Evolutionary conservation across 1,140 invertebrate species (phyloP), one percentile per base, ranked within the genome.

Genomic region (Procambarus clarkii): DNA sequence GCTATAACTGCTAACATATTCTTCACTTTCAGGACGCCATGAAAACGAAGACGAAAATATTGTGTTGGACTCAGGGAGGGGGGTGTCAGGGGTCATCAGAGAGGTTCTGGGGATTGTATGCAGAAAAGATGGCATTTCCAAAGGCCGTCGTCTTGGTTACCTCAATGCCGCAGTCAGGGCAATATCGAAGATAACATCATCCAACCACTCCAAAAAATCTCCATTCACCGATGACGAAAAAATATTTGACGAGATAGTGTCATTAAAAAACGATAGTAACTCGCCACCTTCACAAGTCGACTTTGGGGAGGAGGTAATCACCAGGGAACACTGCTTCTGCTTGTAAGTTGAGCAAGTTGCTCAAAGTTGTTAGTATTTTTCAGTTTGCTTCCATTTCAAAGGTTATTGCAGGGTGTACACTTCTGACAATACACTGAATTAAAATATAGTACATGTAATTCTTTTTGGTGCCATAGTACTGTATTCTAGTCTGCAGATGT

Each of bases 21-120:
- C 13, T 18, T 64, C 3, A 24, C 15, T 77, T 71, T 54, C 94
- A 96, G 96, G 94, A 93, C 95, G 95, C 86, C 95, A 95, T 90
- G 95, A 95, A 79, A 96, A 95, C 93, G 96, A 96, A 93, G 96
- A 96, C 93, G 96, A 97, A 94, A 95, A 95, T 93, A 96, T 97
- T 93, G n/a, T 78, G 74, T 81, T 91, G 60, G 92, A 89, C 77
- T 24, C 79, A 4, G 77, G 44, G 54, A n/a, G 83, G 50, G 95
- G 94, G 64, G 93, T 94, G 60, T 86, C 84, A 77, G 94, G 94
- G 84, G 94, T 94, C 90, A 92, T 95, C 44, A 93, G 94, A 80
- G 94, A 95, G 93, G 94, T 95, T 83, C 93, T 95, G 48, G 93
- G 89, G 7, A 92, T 94, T 92, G 93, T 95, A 58, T 93, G 94